Conservation (phyloP, 2,888 invertebrate genomes). For the Diaprepes abbreviatus region DNA sequence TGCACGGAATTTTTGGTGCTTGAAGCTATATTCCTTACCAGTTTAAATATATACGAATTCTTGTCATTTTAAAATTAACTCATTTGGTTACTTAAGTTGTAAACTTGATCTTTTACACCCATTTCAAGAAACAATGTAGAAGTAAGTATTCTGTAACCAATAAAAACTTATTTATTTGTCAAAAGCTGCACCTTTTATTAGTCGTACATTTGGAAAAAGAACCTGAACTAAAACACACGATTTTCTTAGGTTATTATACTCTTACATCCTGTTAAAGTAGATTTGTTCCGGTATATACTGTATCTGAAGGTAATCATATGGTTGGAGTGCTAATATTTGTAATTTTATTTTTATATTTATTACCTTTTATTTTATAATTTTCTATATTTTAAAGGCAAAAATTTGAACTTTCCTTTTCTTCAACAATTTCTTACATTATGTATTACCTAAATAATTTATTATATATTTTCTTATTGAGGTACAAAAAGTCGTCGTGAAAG, state of each 20-base stretch:
- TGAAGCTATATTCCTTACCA: too few species aligned
- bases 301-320: not conserved
- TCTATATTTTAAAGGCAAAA: not conserved
- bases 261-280: conserved; percentile 4
- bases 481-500: too few species aligned
- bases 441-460: too few species aligned
- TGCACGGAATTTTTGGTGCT: too few species aligned
- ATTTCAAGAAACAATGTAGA: not conserved
- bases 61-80: too few species aligned
- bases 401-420: too few species aligned
- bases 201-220: not conserved
- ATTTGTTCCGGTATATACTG: not conserved
- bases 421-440: too few species aligned
- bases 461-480: too few species aligned
- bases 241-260: not conserved
- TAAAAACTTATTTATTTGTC: not conserved
- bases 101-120: not conserved
- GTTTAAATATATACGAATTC: too few species aligned
- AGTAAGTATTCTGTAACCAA: not conserved
- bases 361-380: not conserved
- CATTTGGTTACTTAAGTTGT: not conserved
- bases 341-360: not conserved
- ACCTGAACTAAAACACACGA: not conserved
- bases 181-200: conserved; percentile 8
- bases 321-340: not conserved